Percentiles rank a stretch among this genome's conserved stretches.
These are phyloP conservation scores for Eulemur mongoz DNA, from an alignment of 2,797 vertebrate genomes.

Conservation along the genomic window DNA sequence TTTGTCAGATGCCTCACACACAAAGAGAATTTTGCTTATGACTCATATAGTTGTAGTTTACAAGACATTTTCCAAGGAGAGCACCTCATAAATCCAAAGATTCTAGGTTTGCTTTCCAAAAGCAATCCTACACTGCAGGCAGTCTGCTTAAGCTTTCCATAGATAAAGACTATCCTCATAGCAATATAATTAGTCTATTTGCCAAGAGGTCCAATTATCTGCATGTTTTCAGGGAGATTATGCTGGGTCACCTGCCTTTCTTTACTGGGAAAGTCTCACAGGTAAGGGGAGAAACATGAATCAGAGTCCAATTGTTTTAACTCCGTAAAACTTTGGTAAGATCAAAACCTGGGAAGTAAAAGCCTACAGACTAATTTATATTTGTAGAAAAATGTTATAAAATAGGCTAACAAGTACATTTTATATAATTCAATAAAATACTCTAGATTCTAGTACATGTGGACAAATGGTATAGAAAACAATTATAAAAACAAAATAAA, in stretches of 20 bases:
- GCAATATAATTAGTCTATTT: slow-evolving; percentile 26
- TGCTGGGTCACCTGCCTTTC: background rate
- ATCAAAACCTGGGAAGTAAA: background rate
- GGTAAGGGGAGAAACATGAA: background rate
- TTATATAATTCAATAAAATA: background rate
- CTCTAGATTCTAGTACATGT: background rate
- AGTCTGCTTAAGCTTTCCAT: background rate
- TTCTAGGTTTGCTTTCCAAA: background rate
- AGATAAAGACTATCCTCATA: background rate
- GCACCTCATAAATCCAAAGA: background rate
- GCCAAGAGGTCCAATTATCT: slow-evolving; percentile 31
- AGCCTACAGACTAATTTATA: background rate
- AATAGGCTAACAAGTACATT: background rate
- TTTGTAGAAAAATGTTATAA: background rate
- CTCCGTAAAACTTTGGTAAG: background rate
- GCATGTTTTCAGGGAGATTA: slow-evolving; percentile 45
- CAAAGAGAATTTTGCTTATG: background rate
- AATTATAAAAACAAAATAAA: background rate
- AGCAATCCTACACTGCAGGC: background rate
- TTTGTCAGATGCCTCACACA: background rate
- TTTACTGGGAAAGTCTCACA: background rate
- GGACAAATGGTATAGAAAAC: background rate
- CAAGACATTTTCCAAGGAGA: background rate
- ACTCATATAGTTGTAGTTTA: background rate
- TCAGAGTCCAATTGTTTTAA: background rate